Conservation (phyloP, 1,140 invertebrate species). For the Solenopsis invicta region DNA sequence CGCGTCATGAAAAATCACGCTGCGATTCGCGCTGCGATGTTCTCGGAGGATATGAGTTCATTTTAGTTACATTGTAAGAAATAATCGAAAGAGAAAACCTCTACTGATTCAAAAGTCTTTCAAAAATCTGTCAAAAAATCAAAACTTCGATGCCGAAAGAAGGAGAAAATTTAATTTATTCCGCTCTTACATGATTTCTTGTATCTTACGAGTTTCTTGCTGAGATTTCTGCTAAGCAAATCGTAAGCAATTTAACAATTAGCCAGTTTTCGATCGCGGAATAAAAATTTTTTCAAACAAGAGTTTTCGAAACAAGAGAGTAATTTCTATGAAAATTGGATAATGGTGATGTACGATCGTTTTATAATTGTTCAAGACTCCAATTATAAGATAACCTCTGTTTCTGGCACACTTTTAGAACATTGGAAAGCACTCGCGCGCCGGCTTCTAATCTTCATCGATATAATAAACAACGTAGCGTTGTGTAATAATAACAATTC, state of each 20-base stretch:
- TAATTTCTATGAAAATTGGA: background rate
- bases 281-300: background rate
- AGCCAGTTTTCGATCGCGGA: background rate
- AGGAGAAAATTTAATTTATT: background rate
- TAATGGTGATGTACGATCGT: background rate
- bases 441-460: background rate
- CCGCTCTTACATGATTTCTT: background rate
- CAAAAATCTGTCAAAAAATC: background rate
- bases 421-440: background rate
- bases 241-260: background rate
- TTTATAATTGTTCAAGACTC: slow-evolving; percentile 16
- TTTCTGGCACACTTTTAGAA: background rate
- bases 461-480: slow-evolving; percentile 1
- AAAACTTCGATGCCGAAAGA: background rate
- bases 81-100: background rate
- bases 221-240: background rate
- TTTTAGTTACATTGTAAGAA: background rate
- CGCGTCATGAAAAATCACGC: slow-evolving; percentile 44
- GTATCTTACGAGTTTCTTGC: too few species aligned
- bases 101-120: background rate
- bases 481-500: slow-evolving; percentile 32
- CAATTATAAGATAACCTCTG: background rate
- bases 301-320: background rate
- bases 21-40: background rate
- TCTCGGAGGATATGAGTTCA: background rate